A percentile compares a stretch with the other conserved stretches of the same genome.
phyloP scores from a whole-genome alignment of 2,113 vertebrate species.

The Gadus macrocephalus region DNA sequence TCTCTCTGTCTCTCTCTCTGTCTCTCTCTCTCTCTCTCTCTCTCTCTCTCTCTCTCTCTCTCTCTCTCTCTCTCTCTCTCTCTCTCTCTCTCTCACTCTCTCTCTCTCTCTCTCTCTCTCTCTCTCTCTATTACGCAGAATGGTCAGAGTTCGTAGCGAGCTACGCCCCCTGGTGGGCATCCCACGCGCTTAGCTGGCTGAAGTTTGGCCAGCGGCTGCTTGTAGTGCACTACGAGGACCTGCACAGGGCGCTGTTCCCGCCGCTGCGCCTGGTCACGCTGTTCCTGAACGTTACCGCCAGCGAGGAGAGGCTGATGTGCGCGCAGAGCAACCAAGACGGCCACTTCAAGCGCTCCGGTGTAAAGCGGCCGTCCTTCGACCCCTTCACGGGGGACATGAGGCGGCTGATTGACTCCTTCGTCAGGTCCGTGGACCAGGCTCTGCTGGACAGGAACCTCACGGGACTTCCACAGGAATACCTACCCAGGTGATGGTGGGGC shows the following conservation, averaged over 20 bases:
- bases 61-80: too few species aligned
- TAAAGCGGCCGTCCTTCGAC: slow-evolving; percentile 79
- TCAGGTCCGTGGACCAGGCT: slow-evolving; percentile 79
- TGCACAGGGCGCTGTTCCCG: slow-evolving; percentile 79
- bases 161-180: slow-evolving; percentile 95
- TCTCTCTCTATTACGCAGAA: slow-evolving; percentile 64
- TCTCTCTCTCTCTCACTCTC: too few species aligned
- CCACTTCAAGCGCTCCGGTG: slow-evolving; percentile 87
- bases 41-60: not conserved
- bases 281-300: slow-evolving; percentile 75
- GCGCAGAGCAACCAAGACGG: slow-evolving; percentile 91
- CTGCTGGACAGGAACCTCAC: slow-evolving; percentile 82
- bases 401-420: slow-evolving; percentile 76
- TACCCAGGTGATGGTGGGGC: slow-evolving; percentile 80
- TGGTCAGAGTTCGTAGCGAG: slow-evolving; percentile 94
- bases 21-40: too few species aligned
- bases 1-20: too few species aligned
- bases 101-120: too few species aligned
- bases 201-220: slow-evolving; percentile 80
- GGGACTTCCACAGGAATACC: slow-evolving; percentile 83
- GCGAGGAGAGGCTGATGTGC: slow-evolving; percentile 87
- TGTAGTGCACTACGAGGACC: slow-evolving; percentile 92
- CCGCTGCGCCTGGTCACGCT: slow-evolving; percentile 83
- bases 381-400: slow-evolving; percentile 88
- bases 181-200: slow-evolving; percentile 92